Percentiles rank a stretch among this genome's conserved stretches.
These are phyloP conservation scores for Agrenia bidenticulata DNA, from an alignment of 2,888 invertebrate species.

Conservation along the genomic window DNA sequence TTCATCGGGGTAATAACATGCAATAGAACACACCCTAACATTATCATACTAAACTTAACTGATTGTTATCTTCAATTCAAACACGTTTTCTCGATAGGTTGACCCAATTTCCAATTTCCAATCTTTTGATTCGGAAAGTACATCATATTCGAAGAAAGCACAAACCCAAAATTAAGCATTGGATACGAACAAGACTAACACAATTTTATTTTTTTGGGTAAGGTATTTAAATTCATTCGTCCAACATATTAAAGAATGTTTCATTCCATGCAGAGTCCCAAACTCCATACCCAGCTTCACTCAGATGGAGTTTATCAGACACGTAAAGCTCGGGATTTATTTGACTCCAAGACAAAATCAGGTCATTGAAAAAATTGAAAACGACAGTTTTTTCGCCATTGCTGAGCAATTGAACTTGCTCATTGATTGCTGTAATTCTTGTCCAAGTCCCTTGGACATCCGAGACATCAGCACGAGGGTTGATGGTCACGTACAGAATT, in stretches of 20 bases:
- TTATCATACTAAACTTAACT: no score
- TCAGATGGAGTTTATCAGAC: constrained; percentile 35
- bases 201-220: no score
- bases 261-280: constrained; percentile 35
- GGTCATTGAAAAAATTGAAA: constrained; percentile 17
- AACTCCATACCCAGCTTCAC: constrained; percentile 21
- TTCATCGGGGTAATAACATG: no score
- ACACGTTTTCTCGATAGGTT: no score
- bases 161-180: no score
- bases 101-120: no score
- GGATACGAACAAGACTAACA: no score
- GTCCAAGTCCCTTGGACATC: constrained; percentile 12
- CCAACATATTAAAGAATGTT: constrained; percentile 26
- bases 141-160: no score
- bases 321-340: constrained; percentile 29
- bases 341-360: constrained; percentile 14
- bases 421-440: constrained; percentile 11
- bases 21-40: no score
- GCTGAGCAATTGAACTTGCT: not conserved
- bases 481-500: constrained; percentile 10
- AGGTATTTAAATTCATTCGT: no score
- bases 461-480: constrained; percentile 24
- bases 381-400: not conserved
- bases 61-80: no score
- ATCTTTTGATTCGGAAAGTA: no score